Percentiles rank a stretch among this genome's conserved stretches.
phyloP scores from a whole-genome alignment of 2,888 invertebrate species.

The Alviniconcha strummeri region DNA sequence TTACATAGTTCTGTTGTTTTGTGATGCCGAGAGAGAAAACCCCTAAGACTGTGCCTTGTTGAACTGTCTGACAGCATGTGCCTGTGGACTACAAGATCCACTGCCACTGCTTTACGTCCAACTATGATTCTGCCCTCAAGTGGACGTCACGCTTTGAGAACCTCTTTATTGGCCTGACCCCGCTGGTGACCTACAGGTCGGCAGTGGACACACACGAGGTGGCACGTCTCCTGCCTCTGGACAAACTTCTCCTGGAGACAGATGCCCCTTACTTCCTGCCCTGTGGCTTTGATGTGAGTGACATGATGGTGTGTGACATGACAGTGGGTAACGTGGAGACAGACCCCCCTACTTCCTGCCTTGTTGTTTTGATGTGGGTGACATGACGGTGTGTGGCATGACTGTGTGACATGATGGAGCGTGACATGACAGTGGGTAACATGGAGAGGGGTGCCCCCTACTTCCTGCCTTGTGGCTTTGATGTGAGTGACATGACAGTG shows the following conservation, averaged over 20 bases:
- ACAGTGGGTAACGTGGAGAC: background rate
- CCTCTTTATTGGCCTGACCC: conserved; percentile 73
- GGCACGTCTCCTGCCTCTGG: conserved; percentile 71
- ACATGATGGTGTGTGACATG: too few species aligned
- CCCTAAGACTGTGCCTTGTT: too few species aligned
- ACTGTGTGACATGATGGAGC: too few species aligned
- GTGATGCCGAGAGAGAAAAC: too few species aligned
- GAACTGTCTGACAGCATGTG: conserved; percentile 54
- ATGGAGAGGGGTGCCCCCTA: conserved; percentile 76
- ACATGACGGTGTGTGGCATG: background rate
- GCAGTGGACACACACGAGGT: conserved; percentile 67
- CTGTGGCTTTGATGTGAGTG: conserved; percentile 48
- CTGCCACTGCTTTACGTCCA: conserved; percentile 75
- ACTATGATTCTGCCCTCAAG: conserved; percentile 65
- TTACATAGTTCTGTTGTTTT: too few species aligned
- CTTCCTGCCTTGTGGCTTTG: conserved; percentile 72
- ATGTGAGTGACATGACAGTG: background rate
- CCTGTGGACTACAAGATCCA: conserved; percentile 73
- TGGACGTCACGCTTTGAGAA: conserved; percentile 74
- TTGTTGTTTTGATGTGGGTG: background rate
- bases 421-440: too few species aligned
- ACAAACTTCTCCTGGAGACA: conserved; percentile 75
- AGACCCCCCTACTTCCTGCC: background rate
- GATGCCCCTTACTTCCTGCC: conserved; percentile 76
- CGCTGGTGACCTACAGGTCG: conserved; percentile 68